Evolutionary conservation across 2,797 vertebrate genomes (phyloP), one percentile per base, ranked within the genome.

Genomic region (Sylvilagus floridanus): DNA sequence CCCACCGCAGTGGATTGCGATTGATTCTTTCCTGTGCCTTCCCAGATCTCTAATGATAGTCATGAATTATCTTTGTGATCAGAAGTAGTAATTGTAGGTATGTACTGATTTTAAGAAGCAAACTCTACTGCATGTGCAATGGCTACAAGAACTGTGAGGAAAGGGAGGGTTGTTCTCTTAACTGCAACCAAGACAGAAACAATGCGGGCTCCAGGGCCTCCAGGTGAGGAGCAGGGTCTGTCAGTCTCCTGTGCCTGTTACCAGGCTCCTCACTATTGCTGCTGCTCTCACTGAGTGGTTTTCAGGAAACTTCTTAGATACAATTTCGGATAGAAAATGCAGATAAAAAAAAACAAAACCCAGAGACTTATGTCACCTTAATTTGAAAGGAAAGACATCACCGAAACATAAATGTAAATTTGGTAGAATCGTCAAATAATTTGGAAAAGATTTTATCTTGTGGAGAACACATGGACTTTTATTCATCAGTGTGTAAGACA

Each of bases 81-180:
- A 86, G 60, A 85, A 52, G 85, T 86, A 81, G 47, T 5, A 90
- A 65, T 86, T 77, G 17, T 92, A 26, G 9, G 6, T 42, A 50
- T 77, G 37, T 32, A 35, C 66, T 88, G 54, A 28, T 94, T 95
- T 95, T 78, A 62, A 88, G 66, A 90, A 87, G 87, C 66, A 24
- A 54, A 26, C 73, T 76, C 7, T 69, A 1, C 13, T 78, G 83
- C 5, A 30, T 26, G 28, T 47, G 11, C 42, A 32, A 57, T 52
- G 57, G 22, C 17, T 52, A 16, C 12, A 66, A 68, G 57, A 42
- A 2, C 32, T 50, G 4, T 24, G 8, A 75, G 66, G 65, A 79
- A 54, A 1, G 52, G 63, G 16, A 89, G n/a, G 32, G 3, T 50
- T 72, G 50, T n/a, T 90, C 21, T 93, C 62, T 60, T 3, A 62